Evolutionary conservation across 64 coral and sea anemone species (phyloP).

Genomic region (Actinia tenebrosa): DNA sequence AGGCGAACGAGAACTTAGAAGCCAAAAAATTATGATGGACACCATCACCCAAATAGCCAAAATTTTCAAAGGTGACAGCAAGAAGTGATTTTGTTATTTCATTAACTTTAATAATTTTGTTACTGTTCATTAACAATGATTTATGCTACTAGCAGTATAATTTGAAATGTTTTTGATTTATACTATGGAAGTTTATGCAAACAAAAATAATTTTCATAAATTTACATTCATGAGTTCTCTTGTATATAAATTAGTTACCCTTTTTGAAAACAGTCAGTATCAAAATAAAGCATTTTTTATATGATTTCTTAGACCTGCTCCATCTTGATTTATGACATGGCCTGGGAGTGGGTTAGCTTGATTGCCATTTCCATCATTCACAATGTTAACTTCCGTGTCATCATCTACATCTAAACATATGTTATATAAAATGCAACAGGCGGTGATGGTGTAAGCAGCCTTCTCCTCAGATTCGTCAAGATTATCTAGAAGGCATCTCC

Average conservation of each 20-base stretch:
- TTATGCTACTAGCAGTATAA: background rate
- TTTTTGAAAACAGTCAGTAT: background rate
- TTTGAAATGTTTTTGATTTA: background rate
- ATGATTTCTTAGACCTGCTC: background rate
- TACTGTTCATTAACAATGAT: background rate
- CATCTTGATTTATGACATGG: conserved; percentile 27
- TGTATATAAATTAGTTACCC: too few species aligned
- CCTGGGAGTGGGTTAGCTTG: conserved; percentile 1
- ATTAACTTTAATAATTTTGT: background rate
- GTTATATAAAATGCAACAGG: too few species aligned
- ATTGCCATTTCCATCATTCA: too few species aligned
- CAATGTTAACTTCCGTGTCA: too few species aligned
- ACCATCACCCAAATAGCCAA: conserved; percentile 40
- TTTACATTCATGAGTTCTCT: too few species aligned
- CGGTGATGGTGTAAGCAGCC: too few species aligned
- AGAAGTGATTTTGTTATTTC: background rate
- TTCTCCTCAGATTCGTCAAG: too few species aligned
- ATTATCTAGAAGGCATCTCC: too few species aligned
- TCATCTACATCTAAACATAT: too few species aligned
- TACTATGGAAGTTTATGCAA: too few species aligned
- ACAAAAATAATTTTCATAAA: too few species aligned
- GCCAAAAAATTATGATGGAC: conserved; percentile 38
- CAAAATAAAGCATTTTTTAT: background rate
- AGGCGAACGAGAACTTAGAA: conserved; percentile 33
- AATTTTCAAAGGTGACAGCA: background rate